Conservation (phyloP, 2,797 vertebrate species). For the Anolis apletophallus region DNA sequence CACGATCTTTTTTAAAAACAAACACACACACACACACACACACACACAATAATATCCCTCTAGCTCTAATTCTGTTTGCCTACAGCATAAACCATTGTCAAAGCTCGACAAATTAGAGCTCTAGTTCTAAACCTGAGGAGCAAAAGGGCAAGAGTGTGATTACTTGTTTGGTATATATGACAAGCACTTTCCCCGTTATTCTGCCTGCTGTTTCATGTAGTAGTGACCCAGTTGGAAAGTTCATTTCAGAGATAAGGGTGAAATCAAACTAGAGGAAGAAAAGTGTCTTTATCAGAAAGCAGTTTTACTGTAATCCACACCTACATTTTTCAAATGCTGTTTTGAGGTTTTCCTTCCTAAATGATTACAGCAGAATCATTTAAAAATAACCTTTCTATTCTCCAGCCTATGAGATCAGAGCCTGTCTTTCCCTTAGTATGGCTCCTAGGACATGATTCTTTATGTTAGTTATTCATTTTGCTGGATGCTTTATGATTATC, state of each 20-base stretch:
- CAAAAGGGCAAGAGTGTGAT: conserved; percentile 11
- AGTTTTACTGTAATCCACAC: background rate
- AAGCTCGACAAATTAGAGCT: conserved; percentile 1
- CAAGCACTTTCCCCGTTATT: conserved; percentile 9
- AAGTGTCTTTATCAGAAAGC: background rate
- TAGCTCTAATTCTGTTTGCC: background rate
- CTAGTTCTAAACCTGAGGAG: background rate
- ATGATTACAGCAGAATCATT: background rate
- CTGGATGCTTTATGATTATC: background rate
- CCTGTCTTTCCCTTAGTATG: background rate
- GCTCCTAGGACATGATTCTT: background rate
- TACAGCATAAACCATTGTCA: background rate
- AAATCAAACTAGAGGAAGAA: conserved; percentile 3
- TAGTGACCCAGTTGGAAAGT: conserved; percentile 10
- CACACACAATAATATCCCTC: background rate
- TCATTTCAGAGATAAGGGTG: conserved; percentile 3
- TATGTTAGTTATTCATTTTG: background rate
- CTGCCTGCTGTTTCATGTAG: background rate
- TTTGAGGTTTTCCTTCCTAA: conserved; percentile 8
- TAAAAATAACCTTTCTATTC: background rate
- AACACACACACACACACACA: too few species aligned
- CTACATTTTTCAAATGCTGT: background rate
- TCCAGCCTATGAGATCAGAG: background rate
- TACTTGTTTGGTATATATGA: background rate
- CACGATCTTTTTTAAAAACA: too few species aligned